phyloP scores from a whole-genome alignment of 2,888 invertebrate species.

The Polymixis lichenea region DNA sequence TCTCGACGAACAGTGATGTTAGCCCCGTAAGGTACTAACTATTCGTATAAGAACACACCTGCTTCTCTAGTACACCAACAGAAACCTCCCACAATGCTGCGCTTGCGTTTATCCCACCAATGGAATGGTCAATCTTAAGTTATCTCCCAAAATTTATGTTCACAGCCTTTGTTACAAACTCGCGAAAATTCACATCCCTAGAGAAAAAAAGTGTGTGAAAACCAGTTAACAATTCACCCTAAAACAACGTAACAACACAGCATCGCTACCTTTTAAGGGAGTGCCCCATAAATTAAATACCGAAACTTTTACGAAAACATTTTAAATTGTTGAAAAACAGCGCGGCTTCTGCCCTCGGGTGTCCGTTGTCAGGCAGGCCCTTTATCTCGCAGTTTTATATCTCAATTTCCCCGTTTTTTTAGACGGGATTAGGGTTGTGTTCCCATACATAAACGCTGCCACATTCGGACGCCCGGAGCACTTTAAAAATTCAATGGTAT shows the following conservation, averaged over 20 bases:
- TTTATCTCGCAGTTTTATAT: slow-evolving; percentile 82
- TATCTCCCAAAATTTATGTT: slow-evolving; percentile 16
- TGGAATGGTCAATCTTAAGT: not conserved
- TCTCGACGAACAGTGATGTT: not conserved
- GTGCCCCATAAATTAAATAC: slow-evolving; percentile 64
- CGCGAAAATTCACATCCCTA: slow-evolving; percentile 5
- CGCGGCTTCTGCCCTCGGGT: slow-evolving; percentile 65
- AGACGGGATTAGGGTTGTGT: slow-evolving; percentile 59
- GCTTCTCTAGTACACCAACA: not conserved
- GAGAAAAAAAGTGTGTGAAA: slow-evolving; percentile 48
- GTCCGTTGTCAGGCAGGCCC: slow-evolving; percentile 61
- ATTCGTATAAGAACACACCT: not conserved
- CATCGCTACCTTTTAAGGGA: slow-evolving; percentile 46
- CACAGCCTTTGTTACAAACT: slow-evolving; percentile 5
- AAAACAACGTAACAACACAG: slow-evolving; percentile 45
- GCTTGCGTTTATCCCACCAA: not conserved
- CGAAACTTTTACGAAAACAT: slow-evolving; percentile 67
- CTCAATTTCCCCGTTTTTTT: slow-evolving; percentile 80
- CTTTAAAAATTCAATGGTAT: slow-evolving; percentile 60
- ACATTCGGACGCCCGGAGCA: slow-evolving; percentile 31
- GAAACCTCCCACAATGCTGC: not conserved
- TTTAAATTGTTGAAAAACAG: slow-evolving; percentile 71
- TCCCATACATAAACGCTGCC: slow-evolving; percentile 53
- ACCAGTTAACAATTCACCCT: slow-evolving; percentile 38
- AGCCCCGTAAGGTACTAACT: not conserved